Conservation (phyloP, 2,113 vertebrate species). For the Muscicapa adusta region DNA sequence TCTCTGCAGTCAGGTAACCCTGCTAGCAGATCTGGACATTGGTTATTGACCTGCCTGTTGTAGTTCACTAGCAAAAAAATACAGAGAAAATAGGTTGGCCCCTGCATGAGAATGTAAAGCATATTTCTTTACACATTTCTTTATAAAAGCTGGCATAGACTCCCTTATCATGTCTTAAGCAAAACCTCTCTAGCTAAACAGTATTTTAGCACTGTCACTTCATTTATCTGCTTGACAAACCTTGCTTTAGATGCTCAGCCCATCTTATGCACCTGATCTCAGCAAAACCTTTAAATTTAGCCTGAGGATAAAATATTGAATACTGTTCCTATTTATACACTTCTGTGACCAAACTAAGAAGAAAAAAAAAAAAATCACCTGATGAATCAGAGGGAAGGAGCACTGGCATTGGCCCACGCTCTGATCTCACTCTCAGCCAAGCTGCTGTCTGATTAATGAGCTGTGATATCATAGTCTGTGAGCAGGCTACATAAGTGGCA, state of each 20-base stretch:
- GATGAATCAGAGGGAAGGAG: conserved; percentile 17
- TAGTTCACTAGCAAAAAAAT: not conserved
- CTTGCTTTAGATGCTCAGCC: not conserved
- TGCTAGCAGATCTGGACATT: not conserved
- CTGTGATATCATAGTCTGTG: conserved; percentile 52
- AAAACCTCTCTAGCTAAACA: not conserved
- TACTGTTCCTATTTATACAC: not conserved
- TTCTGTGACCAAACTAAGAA: not conserved
- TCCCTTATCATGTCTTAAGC: not conserved
- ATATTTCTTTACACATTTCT: not conserved
- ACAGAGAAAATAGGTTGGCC: not conserved
- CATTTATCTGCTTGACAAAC: not conserved
- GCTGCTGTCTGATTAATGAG: conserved; percentile 33
- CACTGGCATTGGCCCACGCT: not conserved
- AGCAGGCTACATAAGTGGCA: conserved; percentile 8
- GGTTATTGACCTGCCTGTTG: not conserved
- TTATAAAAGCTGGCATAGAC: not conserved
- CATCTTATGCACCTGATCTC: not conserved
- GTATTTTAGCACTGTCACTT: not conserved
- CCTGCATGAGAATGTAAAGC: not conserved
- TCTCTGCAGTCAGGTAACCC: not conserved
- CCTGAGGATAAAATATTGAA: not conserved
- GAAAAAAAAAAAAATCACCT: not conserved
- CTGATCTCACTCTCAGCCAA: conserved; percentile 40
- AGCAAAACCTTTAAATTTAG: conserved; percentile 1